These are phyloP conservation scores for Hycleus phaleratus DNA, from an alignment of 1,140 invertebrate species.

Conservation along the genomic window DNA sequence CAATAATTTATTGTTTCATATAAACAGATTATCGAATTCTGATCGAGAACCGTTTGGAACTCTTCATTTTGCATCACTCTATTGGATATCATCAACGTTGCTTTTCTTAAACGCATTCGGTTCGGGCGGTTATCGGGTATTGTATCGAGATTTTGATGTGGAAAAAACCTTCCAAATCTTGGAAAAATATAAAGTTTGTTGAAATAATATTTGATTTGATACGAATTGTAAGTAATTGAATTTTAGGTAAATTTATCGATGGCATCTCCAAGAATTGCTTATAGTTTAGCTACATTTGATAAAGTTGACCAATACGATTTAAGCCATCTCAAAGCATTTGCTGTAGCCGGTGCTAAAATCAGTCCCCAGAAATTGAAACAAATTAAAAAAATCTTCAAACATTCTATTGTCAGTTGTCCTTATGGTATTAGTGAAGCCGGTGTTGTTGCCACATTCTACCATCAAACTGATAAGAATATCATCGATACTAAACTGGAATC, in stretches of 20 bases:
- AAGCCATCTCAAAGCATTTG: neutral
- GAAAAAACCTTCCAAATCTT: neutral
- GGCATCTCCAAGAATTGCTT: neutral
- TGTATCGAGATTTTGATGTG: neutral
- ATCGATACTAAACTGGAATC: neutral
- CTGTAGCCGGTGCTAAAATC: neutral
- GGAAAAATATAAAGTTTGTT: constrained; percentile 4
- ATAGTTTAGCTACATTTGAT: neutral
- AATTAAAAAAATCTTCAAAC: neutral
- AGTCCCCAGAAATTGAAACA: neutral
- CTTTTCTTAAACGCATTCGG: neutral
- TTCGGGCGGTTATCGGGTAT: neutral
- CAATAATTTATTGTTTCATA: neutral
- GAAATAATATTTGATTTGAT: too few species aligned
- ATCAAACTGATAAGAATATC: neutral
- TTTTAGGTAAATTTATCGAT: constrained; percentile 1
- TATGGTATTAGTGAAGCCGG: neutral
- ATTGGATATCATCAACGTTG: constrained; percentile 3
- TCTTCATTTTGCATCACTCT: neutral
- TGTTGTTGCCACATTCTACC: neutral
- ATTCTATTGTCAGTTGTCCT: neutral
- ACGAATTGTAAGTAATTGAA: neutral
- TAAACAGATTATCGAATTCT: neutral
- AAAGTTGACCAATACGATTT: neutral
- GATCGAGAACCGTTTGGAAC: neutral